Conservation (phyloP, 2,797 vertebrate species). For the Podargus strigoides region DNA sequence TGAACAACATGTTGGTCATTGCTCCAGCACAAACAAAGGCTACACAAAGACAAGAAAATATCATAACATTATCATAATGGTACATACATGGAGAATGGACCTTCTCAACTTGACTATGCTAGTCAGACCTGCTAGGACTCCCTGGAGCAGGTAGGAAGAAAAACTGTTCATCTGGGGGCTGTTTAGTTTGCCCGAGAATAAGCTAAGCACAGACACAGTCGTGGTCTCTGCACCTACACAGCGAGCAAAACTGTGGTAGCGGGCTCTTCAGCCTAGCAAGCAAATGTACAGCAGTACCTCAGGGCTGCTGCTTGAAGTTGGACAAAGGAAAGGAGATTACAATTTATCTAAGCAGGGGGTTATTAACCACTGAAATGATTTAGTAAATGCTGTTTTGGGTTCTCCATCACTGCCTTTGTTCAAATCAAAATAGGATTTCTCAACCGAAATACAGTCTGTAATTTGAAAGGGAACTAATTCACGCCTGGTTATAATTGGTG, state of each 20-base stretch:
- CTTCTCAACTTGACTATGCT: neutral
- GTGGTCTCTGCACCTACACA: neutral
- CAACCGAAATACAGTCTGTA: neutral
- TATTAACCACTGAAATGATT: conserved; percentile 34
- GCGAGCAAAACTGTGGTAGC: neutral
- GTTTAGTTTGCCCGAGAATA: neutral
- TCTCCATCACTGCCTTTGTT: conserved; percentile 24
- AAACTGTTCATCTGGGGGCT: neutral
- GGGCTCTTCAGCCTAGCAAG: neutral
- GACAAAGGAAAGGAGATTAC: neutral
- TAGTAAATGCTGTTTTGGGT: neutral
- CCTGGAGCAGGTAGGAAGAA: neutral
- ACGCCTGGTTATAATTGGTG: neutral
- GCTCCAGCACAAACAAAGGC: neutral
- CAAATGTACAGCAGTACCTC: neutral
- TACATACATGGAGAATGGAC: fast-evolving
- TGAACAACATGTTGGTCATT: fast-evolving
- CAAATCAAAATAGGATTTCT: conserved; percentile 14
- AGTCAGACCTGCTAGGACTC: neutral
- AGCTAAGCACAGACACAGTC: neutral
- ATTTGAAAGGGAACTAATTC: neutral
- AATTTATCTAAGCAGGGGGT: conserved; percentile 3
- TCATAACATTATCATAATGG: fast-evolving
- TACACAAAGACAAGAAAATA: neutral
- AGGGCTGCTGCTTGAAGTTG: neutral